Percentiles rank a stretch among this genome's conserved stretches.
phyloP scores from a whole-genome alignment of 2,113 vertebrate genomes.

The Mormyrus lacerda region DNA sequence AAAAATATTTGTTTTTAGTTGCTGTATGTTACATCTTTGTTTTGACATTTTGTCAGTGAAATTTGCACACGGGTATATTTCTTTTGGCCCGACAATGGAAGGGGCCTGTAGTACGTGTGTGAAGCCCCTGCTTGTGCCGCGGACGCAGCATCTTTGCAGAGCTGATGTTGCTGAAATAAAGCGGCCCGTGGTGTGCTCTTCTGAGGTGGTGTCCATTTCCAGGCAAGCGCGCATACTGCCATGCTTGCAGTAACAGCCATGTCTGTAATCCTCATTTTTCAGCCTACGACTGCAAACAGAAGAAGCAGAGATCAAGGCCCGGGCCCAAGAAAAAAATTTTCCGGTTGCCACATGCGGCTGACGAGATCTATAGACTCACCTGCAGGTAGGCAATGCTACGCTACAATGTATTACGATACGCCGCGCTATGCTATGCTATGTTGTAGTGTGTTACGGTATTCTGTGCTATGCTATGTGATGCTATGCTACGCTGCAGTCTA shows the following conservation, averaged over 20 bases:
- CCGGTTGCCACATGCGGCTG: slow-evolving; percentile 80
- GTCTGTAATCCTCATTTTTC: slow-evolving; percentile 29
- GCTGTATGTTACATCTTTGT: not conserved
- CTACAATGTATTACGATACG: not conserved
- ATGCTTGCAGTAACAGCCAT: not conserved
- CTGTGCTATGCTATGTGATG: not conserved
- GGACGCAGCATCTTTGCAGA: not conserved
- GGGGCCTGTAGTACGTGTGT: not conserved
- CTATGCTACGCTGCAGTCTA: not conserved
- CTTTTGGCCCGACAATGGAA: not conserved
- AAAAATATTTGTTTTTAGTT: not conserved
- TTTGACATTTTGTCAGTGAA: not conserved
- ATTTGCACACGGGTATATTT: not conserved
- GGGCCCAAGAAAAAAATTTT: slow-evolving; percentile 82
- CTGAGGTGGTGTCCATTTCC: not conserved
- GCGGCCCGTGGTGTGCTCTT: not conserved
- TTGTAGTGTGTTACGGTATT: not conserved
- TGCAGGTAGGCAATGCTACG: slow-evolving; percentile 72
- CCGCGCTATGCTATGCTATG: not conserved
- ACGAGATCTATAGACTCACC: slow-evolving; percentile 90
- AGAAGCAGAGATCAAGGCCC: slow-evolving; percentile 84
- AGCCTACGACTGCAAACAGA: slow-evolving; percentile 85
- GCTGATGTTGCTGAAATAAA: not conserved
- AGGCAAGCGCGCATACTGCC: not conserved
- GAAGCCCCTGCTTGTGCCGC: not conserved